Evolutionary conservation across 1,140 invertebrate species (phyloP).

Genomic region (Musca vetustissima): DNA sequence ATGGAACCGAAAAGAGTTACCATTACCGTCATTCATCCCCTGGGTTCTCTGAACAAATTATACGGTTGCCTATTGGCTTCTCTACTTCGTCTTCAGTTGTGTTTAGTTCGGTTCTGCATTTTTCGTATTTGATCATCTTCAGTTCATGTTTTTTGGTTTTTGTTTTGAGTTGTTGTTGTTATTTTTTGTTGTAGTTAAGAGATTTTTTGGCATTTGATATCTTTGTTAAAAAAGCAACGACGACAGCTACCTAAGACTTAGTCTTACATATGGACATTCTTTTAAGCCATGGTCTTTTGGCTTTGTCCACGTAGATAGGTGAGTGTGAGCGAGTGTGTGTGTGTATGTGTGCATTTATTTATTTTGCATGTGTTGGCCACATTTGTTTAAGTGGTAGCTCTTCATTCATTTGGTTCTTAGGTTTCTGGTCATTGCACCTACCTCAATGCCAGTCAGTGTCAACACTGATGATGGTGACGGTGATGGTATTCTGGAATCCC

Average conservation of each 20-base stretch:
- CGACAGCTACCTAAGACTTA: background rate
- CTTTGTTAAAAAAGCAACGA: background rate
- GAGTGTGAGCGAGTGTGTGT: too few relatives aligned
- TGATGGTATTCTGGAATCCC: background rate
- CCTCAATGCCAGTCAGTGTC: slow-evolving; percentile 2
- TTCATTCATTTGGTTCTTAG: background rate
- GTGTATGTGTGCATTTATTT: too few relatives aligned
- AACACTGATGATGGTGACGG: background rate
- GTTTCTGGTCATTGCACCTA: slow-evolving; percentile 18
- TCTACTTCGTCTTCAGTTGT: background rate
- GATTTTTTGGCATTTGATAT: slow-evolving; percentile 21
- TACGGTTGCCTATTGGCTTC: background rate
- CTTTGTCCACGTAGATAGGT: background rate
- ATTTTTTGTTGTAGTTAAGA: too few relatives aligned
- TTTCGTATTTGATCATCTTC: slow-evolving; percentile 18
- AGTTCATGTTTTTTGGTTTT: background rate
- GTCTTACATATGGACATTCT: background rate
- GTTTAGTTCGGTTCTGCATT: background rate
- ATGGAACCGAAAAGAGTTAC: background rate
- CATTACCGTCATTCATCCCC: background rate
- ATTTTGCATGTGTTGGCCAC: too few relatives aligned
- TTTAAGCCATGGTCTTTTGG: slow-evolving; percentile 1
- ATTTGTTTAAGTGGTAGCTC: too few relatives aligned
- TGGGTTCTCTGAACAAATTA: slow-evolving; percentile 7
- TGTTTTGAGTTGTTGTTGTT: background rate